Evolutionary conservation across 2,797 vertebrate genomes (phyloP), one percentile per base, ranked within the genome.

Genomic region (Numenius phaeopus): DNA sequence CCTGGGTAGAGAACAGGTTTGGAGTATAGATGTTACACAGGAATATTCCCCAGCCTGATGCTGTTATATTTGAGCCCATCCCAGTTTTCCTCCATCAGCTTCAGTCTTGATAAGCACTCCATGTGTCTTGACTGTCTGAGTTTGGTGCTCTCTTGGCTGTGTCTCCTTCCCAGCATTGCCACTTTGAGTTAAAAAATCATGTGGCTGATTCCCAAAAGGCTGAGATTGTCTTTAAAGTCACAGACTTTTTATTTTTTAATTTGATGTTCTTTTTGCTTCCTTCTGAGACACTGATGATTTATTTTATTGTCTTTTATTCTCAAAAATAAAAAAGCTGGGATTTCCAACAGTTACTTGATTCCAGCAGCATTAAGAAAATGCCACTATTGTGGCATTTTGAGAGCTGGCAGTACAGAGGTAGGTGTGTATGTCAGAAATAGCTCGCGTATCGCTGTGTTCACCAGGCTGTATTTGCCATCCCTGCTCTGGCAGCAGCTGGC

Each of bases 381-480:
- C 54, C 32, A 21, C 14, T 50, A 5, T 30, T 80, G 61, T 86
- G 82, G 30, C 9, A 37, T 46, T 89, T 83, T 64, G 59, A n/a
- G 34, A 62, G 59, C 70, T n/a, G 61, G 11, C 24, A 39, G 46
- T 47, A 20, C 11, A 32, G 86, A 78, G 26, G 20, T 16, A 54
- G 69, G n/a, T 83, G 49, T 26, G 54, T 49, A 32, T 7, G 4
- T 86, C 49, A 76, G 46, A 29, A 44, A 55, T 86, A 87, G 9
- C 34, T 91, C 0, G 0, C 1, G 0, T 85, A 3, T 42, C 1
- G 3, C 47, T 84, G 47, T 8, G 2, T 71, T 86, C 58, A 57
- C 69, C 44, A 42, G 72, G 20, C 14, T 46, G n/a, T 55, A 6
- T 76, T 84, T 89, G 73, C 44, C 30, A 44, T 22, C 64, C 9